Base-by-base conservation (phyloP, 2,888 invertebrate species). In the Aspidapion aeneum region DNA sequence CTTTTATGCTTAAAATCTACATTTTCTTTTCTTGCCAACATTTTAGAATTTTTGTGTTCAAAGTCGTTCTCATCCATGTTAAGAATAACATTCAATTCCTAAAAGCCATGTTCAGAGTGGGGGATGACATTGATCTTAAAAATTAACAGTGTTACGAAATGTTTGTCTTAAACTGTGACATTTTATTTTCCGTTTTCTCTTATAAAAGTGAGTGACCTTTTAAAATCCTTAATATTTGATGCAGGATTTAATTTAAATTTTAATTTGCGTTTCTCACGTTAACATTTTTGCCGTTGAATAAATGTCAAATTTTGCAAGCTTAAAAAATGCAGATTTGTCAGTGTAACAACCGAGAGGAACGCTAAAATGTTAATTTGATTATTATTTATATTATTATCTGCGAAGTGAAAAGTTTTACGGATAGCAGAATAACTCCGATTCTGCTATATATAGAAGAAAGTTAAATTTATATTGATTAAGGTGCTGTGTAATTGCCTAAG, bases 251-350 rank as follows among this genome's bases (percentile, higher is more conserved):
- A 35, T 35, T 35, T 35, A 35, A 35, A 35, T 35, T 35, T 35
- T 7, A 35, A 35, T 35, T 35, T 35, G 5, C 35, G 5, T 3
- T 35, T 12, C 35, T 35, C 5, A 35, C 5, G 3, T 35, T 35
- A 35, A 19, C 21, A 49, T 56, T 61, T 18, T 18, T 18, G 61
- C 56, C 56, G 56, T 61, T 61, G 20, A 18, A 17, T 21, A 49
- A 51, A 56, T 35, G n/a, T 61, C 50, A 48, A 18, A 21, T 57
- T 61, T 56, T 61, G 57, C 51, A 56, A 56, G 21, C 55, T 56
- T 61, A 50, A 57, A 48, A 60, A 21, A 57, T 61, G 22, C 35
- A 35, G 35, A 35, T 35, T 35, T 35, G 3, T 35, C 12, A 35
- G 35, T 12, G 12, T 35, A 35, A 35, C 12, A 35, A 3, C 35